These are phyloP conservation scores for Dendrophyllia cribrosa DNA, from an alignment of 64 coral and sea anemone genomes.

Conservation along the genomic window DNA sequence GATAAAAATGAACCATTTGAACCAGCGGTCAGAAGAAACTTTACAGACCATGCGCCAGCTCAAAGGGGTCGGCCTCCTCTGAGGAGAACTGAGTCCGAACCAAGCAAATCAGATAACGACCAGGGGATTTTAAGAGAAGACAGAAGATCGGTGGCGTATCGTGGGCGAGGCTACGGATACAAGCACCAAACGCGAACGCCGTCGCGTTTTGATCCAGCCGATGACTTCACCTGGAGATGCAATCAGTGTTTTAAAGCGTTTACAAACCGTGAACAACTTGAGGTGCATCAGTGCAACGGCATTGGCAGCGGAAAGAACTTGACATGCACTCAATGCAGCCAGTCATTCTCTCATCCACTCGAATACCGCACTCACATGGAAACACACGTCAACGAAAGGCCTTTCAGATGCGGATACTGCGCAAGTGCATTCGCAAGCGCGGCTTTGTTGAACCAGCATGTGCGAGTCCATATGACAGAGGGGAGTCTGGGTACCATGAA, in stretches of 20 bases:
- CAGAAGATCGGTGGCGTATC: constrained; percentile 63
- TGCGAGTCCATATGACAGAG: constrained; percentile 91
- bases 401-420: constrained; percentile 93
- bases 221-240: constrained; percentile 94
- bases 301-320: constrained; percentile 73
- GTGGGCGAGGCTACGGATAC: constrained; percentile 68
- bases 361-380: constrained; percentile 90
- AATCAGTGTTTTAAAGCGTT: constrained; percentile 96
- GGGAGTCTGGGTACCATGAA: constrained; percentile 59
- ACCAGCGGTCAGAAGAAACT: constrained; percentile 53
- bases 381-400: constrained; percentile 88
- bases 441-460: constrained; percentile 88
- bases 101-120: constrained; percentile 66
- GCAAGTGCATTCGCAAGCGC: constrained; percentile 91
- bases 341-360: constrained; percentile 83
- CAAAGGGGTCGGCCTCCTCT: constrained; percentile 89
- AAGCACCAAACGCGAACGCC: constrained; percentile 48
- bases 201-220: constrained; percentile 42
- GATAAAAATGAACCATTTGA: constrained; percentile 56
- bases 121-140: constrained; percentile 68
- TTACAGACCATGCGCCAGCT: constrained; percentile 74
- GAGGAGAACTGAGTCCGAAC: constrained; percentile 54
- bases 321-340: constrained; percentile 85
- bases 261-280: constrained; percentile 88
- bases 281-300: constrained; percentile 89